Conservation (phyloP, 2,113 vertebrate genomes). For the Bolborhynchus lineola region DNA sequence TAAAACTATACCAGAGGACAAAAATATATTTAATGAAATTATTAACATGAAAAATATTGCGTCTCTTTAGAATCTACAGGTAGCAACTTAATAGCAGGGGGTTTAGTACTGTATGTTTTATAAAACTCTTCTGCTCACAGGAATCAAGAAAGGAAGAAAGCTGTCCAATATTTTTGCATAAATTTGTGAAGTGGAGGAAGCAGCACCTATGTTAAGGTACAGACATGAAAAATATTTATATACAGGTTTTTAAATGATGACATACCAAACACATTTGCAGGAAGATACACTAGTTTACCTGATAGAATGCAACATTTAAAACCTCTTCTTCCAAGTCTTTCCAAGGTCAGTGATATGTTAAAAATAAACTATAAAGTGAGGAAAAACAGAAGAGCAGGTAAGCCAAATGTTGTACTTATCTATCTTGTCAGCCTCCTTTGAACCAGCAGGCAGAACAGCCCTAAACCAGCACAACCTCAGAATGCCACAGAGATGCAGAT, state of each 20-base stretch:
- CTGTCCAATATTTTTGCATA: not conserved
- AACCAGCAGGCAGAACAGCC: not conserved
- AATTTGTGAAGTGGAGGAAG: not conserved
- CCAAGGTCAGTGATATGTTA: not conserved
- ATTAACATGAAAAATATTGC: not conserved
- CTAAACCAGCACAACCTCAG: slow-evolving; percentile 25
- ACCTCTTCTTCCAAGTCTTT: not conserved
- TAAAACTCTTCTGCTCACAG: not conserved
- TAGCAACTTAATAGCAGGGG: not conserved
- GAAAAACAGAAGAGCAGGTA: not conserved
- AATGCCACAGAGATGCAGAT: not conserved
- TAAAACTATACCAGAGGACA: not conserved
- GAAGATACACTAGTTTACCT: not conserved
- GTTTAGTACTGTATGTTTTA: not conserved
- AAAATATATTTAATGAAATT: not conserved
- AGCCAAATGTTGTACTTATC: not conserved
- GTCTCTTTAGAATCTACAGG: not conserved
- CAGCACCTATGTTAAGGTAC: not conserved
- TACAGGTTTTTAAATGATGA: not conserved
- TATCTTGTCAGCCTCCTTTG: not conserved
- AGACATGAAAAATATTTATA: not conserved
- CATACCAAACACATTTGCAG: not conserved
- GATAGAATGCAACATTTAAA: not conserved
- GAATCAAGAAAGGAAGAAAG: not conserved
- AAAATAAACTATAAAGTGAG: not conserved